A percentile compares a stretch with the other conserved stretches of the same genome.
Conservation (phyloP, 2,797 vertebrate species). For the Peromyscus attwateri region DNA sequence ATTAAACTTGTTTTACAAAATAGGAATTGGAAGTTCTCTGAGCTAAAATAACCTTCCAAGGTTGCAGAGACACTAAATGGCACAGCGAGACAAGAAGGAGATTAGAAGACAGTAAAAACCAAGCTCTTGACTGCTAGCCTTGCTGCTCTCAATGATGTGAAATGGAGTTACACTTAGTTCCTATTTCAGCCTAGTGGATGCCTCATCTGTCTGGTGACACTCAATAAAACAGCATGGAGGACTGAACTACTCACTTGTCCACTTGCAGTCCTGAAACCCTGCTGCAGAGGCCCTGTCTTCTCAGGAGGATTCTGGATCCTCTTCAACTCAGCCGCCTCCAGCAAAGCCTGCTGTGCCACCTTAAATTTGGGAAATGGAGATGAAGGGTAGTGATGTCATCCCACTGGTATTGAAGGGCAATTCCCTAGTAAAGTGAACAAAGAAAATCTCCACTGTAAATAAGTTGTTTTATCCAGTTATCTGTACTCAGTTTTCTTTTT, state of each 20-base stretch:
- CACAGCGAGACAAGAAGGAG: not conserved
- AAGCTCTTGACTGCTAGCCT: not conserved
- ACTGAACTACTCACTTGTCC: not conserved
- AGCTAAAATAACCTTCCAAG: not conserved
- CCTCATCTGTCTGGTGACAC: not conserved
- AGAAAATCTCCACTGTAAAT: not conserved
- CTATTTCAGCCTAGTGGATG: not conserved
- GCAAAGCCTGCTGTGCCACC: not conserved
- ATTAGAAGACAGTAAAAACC: not conserved
- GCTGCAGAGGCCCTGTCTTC: not conserved
- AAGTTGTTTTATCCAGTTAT: not conserved
- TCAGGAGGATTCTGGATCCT: not conserved
- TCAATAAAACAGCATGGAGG: not conserved
- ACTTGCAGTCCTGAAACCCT: not conserved
- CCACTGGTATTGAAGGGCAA: not conserved
- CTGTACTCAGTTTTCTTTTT: slow-evolving; percentile 8
- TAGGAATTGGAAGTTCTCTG: not conserved
- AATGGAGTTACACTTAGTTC: not conserved
- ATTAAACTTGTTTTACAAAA: not conserved
- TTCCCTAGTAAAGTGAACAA: not conserved
- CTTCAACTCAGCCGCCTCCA: not conserved
- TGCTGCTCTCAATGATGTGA: not conserved
- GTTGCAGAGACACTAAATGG: not conserved
- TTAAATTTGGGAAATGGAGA: not conserved
- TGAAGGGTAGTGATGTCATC: not conserved